Percentiles rank a stretch among this genome's conserved stretches.
phyloP scores from a whole-genome alignment of 2,113 vertebrate species.

The Saccopteryx bilineata region DNA sequence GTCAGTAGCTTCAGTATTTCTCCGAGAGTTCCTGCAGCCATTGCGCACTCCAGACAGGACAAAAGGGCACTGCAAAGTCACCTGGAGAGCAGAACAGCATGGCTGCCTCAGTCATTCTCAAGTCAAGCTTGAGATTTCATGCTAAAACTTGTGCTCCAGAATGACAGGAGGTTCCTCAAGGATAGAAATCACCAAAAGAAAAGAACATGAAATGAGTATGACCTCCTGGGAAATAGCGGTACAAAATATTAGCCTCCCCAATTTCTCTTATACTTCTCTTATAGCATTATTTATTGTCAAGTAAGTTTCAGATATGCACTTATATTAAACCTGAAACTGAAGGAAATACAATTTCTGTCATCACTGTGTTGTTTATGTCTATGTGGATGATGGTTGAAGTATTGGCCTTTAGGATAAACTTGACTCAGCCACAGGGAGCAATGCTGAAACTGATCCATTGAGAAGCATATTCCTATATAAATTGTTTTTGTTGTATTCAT shows the following conservation, averaged over 20 bases:
- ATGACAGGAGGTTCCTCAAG: not conserved
- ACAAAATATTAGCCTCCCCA: not conserved
- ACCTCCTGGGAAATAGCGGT: not conserved
- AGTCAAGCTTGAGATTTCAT: not conserved
- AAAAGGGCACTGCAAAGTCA: not conserved
- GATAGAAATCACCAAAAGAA: not conserved
- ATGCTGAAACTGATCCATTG: slow-evolving; percentile 48
- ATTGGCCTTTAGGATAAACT: not conserved
- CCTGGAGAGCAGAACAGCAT: not conserved
- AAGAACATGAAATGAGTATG: not conserved
- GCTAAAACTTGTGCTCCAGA: not conserved
- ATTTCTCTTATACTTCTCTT: not conserved
- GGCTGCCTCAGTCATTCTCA: not conserved
- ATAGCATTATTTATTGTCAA: not conserved
- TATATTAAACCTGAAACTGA: slow-evolving; percentile 1
- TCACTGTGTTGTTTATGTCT: slow-evolving; percentile 8
- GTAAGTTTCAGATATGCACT: not conserved
- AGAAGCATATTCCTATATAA: slow-evolving; percentile 62
- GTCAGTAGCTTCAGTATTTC: not conserved
- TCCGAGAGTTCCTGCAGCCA: not conserved
- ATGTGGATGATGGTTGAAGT: slow-evolving; percentile 49
- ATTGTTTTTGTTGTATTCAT: slow-evolving; percentile 41
- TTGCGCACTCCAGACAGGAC: not conserved
- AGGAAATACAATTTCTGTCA: slow-evolving; percentile 60
- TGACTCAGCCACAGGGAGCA: slow-evolving; percentile 45